Evolutionary conservation across 2,113 vertebrate genomes (phyloP).

Genomic region (Coturnix japonica): DNA sequence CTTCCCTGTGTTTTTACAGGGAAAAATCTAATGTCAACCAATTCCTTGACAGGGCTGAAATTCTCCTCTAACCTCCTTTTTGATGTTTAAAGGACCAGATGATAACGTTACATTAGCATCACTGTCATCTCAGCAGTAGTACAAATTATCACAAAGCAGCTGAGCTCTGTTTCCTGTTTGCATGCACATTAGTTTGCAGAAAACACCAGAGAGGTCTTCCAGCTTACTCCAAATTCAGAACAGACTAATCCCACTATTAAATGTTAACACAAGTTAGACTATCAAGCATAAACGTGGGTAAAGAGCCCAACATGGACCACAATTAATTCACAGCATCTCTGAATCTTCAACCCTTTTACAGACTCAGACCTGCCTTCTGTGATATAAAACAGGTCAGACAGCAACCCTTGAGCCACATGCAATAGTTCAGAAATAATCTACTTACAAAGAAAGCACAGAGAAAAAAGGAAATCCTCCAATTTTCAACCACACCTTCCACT

Average conservation of each 20-base stretch:
- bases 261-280: background rate
- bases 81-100: background rate
- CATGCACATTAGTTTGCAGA: background rate
- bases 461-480: conserved; percentile 12
- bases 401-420: background rate
- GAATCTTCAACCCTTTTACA: background rate
- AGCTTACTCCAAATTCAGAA: background rate
- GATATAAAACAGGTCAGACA: background rate
- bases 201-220: background rate
- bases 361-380: background rate
- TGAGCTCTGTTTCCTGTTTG: background rate
- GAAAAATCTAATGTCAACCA: background rate
- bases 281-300: accelerated
- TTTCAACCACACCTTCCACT: conserved; percentile 5
- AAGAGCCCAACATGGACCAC: background rate
- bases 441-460: conserved; percentile 20
- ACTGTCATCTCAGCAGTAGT: background rate
- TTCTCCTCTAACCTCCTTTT: conserved; percentile 9
- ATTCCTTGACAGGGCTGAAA: background rate
- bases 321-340: background rate
- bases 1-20: background rate
- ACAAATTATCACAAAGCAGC: background rate
- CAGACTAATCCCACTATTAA: background rate
- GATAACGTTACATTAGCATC: accelerated
- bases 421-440: conserved; percentile 5